Base-by-base conservation (phyloP, 64 coral and sea anemone species). In the Montipora foliosa region DNA sequence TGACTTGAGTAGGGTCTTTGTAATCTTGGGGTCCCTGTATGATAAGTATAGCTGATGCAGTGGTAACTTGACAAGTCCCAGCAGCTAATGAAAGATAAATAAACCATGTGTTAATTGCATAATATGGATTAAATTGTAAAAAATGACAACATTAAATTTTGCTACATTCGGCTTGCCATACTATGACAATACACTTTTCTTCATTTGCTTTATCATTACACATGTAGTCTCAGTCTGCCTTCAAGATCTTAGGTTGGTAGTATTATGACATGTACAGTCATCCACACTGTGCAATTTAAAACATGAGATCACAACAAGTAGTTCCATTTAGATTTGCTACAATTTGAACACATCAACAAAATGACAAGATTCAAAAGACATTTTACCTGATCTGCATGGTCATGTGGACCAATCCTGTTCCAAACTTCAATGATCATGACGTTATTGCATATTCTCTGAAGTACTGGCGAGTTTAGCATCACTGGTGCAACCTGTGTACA, bases 11-110 rank as follows among this genome's bases (percentile, higher is more conserved):
- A 99, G 89, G 11, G 95, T 96, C 89, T 87, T 96, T 6, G 93
- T 96, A 19, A 96, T 94, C 75, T 96, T 90, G 71, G 79, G 52
- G 69, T 99, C 95, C 87, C 95, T 91, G 71, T 89, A 99, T 75
- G 97, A 99, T 89, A 99, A 80, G 86, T 99, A 99, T 49, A 99
- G 87, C 47, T 99, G 97, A 46, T 99, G 97, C 17, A 99, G 64
- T 25, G 97, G 84, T 45, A 99, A 49, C 89, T 99, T 99, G 47
- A 83, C 92, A 94, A 99, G 83, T 21, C 97, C 97, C 84, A 99
- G 69, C 74, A 99, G 86, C 97, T 99, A 79, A 82, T 84, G 45
- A 58, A 61, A 81, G 16, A 94, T 76, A 17, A 94, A 15, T 13
- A 51, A 48, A 25, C 25, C 1, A 29, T 70, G 21, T 37, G 37